Evolutionary conservation across 2,113 vertebrate species (phyloP).

Genomic region (Melanostigma gelatinosum): DNA sequence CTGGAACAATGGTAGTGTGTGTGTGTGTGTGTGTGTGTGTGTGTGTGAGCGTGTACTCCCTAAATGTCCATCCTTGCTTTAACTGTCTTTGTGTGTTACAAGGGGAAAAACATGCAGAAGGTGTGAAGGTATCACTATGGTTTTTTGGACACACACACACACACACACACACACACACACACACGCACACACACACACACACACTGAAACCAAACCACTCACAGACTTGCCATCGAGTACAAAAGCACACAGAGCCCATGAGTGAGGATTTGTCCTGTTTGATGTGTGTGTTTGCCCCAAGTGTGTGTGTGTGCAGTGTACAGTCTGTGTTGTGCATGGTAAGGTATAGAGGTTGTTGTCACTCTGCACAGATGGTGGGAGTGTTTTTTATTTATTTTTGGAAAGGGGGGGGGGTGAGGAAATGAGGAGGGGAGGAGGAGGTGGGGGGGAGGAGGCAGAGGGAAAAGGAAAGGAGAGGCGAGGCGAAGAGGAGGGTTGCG

Average conservation of each 20-base stretch:
- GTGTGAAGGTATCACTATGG: constrained; percentile 18
- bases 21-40: constrained; percentile 35
- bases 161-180: background rate
- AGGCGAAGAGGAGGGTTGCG: constrained; percentile 56
- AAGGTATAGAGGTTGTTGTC: constrained; percentile 83
- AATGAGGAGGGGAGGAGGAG: constrained; percentile 30
- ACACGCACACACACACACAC: constrained; percentile 1
- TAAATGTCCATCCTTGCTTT: constrained; percentile 2
- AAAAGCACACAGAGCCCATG: constrained; percentile 35
- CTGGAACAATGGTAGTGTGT: constrained; percentile 87
- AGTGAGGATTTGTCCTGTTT: constrained; percentile 65
- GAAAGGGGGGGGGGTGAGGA: constrained; percentile 45
- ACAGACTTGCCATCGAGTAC: constrained; percentile 21
- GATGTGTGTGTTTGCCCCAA: constrained; percentile 60
- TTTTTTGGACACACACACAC: constrained; percentile 14
- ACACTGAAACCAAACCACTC: background rate
- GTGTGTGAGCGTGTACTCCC: constrained; percentile 1
- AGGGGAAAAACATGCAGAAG: constrained; percentile 9
- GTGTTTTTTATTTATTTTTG: constrained; percentile 74
- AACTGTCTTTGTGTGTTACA: constrained; percentile 36
- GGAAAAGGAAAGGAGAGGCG: constrained; percentile 48
- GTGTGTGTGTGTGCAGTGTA: constrained; percentile 60
- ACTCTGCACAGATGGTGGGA: constrained; percentile 85
- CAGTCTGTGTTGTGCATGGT: constrained; percentile 72
- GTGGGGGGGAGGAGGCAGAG: constrained; percentile 17